Base-by-base conservation (phyloP, 1,140 invertebrate genomes). In the Lepidurus couesii region DNA sequence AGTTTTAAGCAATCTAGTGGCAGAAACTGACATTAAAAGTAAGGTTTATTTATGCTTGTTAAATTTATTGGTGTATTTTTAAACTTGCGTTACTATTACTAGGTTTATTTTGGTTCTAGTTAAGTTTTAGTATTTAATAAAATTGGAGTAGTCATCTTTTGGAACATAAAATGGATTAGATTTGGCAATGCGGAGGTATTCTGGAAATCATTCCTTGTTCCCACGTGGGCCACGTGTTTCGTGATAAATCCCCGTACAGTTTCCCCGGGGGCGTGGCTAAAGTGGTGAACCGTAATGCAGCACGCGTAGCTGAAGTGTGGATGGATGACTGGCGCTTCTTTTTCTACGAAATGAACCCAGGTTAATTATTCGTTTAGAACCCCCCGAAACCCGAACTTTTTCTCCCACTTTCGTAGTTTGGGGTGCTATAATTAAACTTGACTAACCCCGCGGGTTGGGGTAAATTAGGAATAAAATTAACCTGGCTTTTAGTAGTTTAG, bases 131-230 rank as follows among this genome's bases (percentile, higher is more conserved):
- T 34, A 34, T 34, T 4, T 34, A 65, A 65, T 13, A 0, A 65
- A 13, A 7, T 16, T n/a, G 53, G 21, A 65, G 21, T n/a, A 65
- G 53, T 65, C 53, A n/a, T 65, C 16, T 16, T 13, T 65, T 21
- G 53, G 21, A 21, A 21, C 53, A 65, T 34, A 34, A 34, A 65
- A 65, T 21, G 53, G 16, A 21, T 53, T 77, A 79, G 78, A 74
- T 75, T 76, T 89, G 88, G 88, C 84, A 87, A 84, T 89, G 88
- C 81, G 88, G 88, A 0, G 88, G 88, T 10, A 82, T 81, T 42
- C 77, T 89, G 11, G 86, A 88, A 79, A 87, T 88, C 74, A 84
- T 86, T 44, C 87, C 88, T 5, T 89, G 88, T 80, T 88, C 88
- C 7, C 82, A 86, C 24, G 87, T 89, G 7, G 88, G 87, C 2